Evolutionary conservation across 92 coral and sea anemone species (phyloP).

Genomic region (Virgularia gustaviana): DNA sequence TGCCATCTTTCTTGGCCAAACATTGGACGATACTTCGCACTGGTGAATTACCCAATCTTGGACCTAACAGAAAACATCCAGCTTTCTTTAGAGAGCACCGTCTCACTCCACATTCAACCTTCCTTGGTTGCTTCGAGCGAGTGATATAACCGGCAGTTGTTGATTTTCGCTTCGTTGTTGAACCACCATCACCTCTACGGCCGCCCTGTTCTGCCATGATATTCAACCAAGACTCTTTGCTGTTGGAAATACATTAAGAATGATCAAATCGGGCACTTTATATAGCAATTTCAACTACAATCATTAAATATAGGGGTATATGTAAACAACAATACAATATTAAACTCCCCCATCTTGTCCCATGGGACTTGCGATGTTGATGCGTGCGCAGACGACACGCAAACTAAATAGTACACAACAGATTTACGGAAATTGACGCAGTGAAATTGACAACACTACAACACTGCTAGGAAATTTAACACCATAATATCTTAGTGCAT

Average conservation of each 20-base stretch:
- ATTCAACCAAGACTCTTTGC: neutral
- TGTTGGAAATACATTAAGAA: slow-evolving; percentile 10
- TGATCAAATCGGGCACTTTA: no score
- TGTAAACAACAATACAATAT: no score
- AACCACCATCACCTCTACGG: slow-evolving; percentile 31
- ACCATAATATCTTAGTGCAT: no score
- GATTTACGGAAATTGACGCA: no score
- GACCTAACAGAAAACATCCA: slow-evolving; percentile 89
- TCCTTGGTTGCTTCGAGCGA: slow-evolving; percentile 55
- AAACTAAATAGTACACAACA: neutral
- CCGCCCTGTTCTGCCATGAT: slow-evolving; percentile 44
- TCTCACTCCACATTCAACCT: slow-evolving; percentile 56
- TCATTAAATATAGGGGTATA: no score
- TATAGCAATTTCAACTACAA: no score
- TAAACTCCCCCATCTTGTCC: slow-evolving; percentile 11
- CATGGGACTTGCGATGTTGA: slow-evolving; percentile 2
- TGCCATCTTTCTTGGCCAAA: slow-evolving; percentile 93
- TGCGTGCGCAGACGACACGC: slow-evolving; percentile 33
- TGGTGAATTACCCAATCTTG: slow-evolving; percentile 96
- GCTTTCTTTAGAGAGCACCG: slow-evolving; percentile 82
- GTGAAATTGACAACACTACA: no score
- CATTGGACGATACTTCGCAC: slow-evolving; percentile 98
- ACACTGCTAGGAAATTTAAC: neutral
- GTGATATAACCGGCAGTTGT: slow-evolving; percentile 45
- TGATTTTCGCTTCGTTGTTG: slow-evolving; percentile 47